Evolutionary conservation across 92 coral and sea anemone species (phyloP).

Genomic region (Meandrina meandrites): DNA sequence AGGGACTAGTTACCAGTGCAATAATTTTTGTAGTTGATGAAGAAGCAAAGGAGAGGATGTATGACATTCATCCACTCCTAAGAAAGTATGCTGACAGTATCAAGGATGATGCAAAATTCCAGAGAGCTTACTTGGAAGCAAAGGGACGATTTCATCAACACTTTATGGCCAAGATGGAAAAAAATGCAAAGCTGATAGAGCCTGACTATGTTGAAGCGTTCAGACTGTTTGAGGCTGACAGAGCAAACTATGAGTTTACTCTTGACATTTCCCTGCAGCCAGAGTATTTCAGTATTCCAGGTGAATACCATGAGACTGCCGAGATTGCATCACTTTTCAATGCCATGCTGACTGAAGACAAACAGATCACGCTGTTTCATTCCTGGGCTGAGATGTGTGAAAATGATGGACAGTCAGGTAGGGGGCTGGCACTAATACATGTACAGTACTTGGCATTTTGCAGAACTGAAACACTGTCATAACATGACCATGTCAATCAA

Average conservation of each 20-base stretch:
- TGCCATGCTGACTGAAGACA: conserved; percentile 47
- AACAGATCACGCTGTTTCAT: conserved; percentile 47
- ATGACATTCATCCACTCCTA: conserved; percentile 73
- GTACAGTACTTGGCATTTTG: background rate
- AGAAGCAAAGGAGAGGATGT: conserved; percentile 49
- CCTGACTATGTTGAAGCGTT: conserved; percentile 52
- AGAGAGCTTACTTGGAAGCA: conserved; percentile 40
- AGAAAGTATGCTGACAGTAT: conserved; percentile 56
- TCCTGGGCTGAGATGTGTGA: conserved; percentile 56
- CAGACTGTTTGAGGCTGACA: conserved; percentile 36
- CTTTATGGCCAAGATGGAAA: conserved; percentile 56
- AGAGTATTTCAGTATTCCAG: conserved; percentile 45
- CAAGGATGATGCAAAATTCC: conserved; percentile 19
- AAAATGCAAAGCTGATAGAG: conserved; percentile 50
- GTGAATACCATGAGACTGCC: conserved; percentile 49
- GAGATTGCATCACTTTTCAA: conserved; percentile 60
- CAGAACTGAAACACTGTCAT: background rate
- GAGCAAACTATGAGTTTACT: conserved; percentile 63
- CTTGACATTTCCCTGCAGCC: conserved; percentile 58
- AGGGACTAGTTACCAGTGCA: conserved; percentile 44
- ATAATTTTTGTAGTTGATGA: conserved; percentile 35
- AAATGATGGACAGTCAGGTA: conserved; percentile 27
- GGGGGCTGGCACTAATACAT: background rate
- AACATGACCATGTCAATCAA: too few species aligned
- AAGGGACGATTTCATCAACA: conserved; percentile 53